A percentile compares a stretch with the other conserved stretches of the same genome.
Conservation (phyloP, 2,113 vertebrate genomes). For the Lepus timidus region DNA sequence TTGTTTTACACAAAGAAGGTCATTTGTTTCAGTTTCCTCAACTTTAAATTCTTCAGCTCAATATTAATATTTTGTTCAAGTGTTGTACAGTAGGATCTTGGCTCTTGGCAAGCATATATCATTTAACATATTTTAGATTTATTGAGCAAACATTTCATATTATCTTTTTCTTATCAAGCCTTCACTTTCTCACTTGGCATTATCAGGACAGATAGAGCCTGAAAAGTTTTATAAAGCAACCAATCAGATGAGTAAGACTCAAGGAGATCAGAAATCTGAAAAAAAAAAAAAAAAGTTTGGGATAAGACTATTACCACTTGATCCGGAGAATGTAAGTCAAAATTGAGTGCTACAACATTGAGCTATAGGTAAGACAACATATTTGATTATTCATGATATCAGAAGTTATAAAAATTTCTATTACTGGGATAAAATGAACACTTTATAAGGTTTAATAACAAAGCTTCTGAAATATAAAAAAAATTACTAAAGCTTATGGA, state of each 20-base stretch:
- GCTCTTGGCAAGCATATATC: not conserved
- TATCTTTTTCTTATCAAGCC: not conserved
- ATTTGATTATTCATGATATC: slow-evolving; percentile 28
- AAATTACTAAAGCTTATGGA: not conserved
- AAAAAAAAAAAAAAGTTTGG: slow-evolving; percentile 35
- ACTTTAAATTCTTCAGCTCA: slow-evolving; percentile 24
- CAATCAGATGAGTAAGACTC: not conserved
- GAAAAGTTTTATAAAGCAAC: not conserved
- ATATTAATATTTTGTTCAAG: not conserved
- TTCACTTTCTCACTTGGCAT: not conserved
- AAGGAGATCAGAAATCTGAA: not conserved
- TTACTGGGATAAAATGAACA: not conserved
- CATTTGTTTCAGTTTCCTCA: not conserved
- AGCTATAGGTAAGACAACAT: not conserved
- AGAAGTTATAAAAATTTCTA: slow-evolving; percentile 34
- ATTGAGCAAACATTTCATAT: slow-evolving; percentile 4
- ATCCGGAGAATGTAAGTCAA: slow-evolving; percentile 1
- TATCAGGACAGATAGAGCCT: not conserved
- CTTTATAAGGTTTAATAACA: not conserved
- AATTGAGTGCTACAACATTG: not conserved
- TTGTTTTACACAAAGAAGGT: not conserved
- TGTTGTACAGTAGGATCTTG: not conserved
- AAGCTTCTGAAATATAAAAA: not conserved
- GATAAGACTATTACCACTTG: not conserved
- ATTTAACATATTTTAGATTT: slow-evolving; percentile 47